phyloP scores from a whole-genome alignment of 2,797 vertebrate species.

The Myiothlypis chrysogaster region DNA sequence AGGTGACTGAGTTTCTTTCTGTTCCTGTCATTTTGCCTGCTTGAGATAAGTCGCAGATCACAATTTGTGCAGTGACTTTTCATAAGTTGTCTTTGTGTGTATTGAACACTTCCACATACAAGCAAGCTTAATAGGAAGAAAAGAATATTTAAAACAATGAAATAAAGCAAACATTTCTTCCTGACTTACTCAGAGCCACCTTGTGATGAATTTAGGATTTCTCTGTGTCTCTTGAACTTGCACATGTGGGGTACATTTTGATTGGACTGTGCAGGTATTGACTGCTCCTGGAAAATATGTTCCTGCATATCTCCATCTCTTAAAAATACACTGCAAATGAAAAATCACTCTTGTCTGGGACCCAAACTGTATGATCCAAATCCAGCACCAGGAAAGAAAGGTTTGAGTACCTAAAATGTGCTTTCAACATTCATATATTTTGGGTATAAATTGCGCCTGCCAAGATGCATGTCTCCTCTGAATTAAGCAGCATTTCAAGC shows the following conservation, averaged over 20 bases:
- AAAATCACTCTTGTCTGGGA: neutral
- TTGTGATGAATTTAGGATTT: neutral
- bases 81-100: neutral
- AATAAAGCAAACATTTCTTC: neutral
- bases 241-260: neutral
- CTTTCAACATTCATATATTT: neutral
- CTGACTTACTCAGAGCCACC: neutral
- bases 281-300: neutral
- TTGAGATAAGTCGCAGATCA: neutral
- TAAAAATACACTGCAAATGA: neutral
- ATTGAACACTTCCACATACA: neutral
- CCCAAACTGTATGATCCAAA: neutral
- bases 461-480: neutral
- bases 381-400: neutral
- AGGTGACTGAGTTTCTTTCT: neutral
- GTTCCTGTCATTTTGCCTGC: neutral
- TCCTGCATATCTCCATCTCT: neutral
- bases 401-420: neutral
- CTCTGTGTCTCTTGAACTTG: neutral
- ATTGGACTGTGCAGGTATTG: neutral
- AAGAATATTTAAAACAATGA: neutral
- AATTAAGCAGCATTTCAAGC: slow-evolving; percentile 10
- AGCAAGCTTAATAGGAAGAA: neutral
- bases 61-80: neutral
- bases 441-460: neutral